Evolutionary conservation across 2,888 invertebrate species (phyloP).

Genomic region (Lucinisca nassula): DNA sequence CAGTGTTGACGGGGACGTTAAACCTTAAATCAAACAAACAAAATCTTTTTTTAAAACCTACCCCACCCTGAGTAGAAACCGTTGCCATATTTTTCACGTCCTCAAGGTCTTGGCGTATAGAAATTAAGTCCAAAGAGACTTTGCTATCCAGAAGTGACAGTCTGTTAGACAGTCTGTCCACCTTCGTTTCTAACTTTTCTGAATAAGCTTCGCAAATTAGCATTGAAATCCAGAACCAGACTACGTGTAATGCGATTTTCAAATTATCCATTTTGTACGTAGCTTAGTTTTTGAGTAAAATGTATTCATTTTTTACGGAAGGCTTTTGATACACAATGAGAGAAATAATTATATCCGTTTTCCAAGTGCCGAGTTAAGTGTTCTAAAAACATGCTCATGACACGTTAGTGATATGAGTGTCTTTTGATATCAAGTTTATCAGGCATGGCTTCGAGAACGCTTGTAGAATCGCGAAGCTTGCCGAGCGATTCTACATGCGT

Average conservation of each 20-base stretch:
- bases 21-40: too few species aligned
- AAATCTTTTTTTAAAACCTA: neutral
- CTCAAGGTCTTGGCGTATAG: neutral
- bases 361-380: neutral
- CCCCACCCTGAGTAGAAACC: neutral
- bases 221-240: neutral
- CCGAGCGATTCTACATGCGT: too few species aligned
- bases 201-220: neutral
- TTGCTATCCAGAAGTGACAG: neutral
- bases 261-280: neutral
- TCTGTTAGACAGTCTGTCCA: neutral
- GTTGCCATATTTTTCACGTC: neutral
- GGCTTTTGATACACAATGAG: neutral
- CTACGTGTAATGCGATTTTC: neutral
- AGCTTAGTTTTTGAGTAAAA: neutral
- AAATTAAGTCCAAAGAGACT: neutral
- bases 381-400: too few species aligned
- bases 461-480: too few species aligned
- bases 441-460: too few species aligned
- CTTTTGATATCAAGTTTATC: too few species aligned
- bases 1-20: too few species aligned
- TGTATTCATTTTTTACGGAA: neutral
- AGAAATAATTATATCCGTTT: neutral
- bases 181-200: neutral
- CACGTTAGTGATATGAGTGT: too few species aligned